Base-by-base conservation (phyloP, 2,888 invertebrate genomes). In the Lasioglossum malachurum region DNA sequence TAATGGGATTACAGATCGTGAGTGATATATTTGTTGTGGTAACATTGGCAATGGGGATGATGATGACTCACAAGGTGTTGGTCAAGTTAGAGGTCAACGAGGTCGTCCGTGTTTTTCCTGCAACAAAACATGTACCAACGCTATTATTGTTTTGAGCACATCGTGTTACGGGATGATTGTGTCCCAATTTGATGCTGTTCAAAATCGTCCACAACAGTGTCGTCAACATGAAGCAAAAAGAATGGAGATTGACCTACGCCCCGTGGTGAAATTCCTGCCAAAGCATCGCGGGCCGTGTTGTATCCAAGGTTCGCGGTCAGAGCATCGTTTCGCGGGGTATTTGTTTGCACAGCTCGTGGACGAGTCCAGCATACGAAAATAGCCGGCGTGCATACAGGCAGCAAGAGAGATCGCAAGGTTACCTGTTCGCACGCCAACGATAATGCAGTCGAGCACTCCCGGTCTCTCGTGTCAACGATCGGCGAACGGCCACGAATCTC, bases 261-360 rank as follows among this genome's bases (percentile, higher is more conserved):
- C 67, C 23, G 10, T 3, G 8, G 57, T 12, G 38, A 69, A 69
- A 69, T 69, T 69, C 69, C 23, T 69, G 10, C 19, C 69, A 23
- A 71, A 71, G n/a, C 41, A 44, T 57, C 57, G 12, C 53, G 8
- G 12, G 44, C 5, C 12, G 23, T 10, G 38, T 35, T 10, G 38
- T 35, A 19, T 31, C 16, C 27, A 75, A 78, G 64, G 64, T 41
- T 41, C 78, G 82, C 75, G 60, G 88, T 83, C 82, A 78, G 57
- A 57, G 75, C 80, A 85, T 84, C 90, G 82, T 89, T 90, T 80
- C 82, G 87, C 87, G 84, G 85, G 81, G 89, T 91, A 93, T 93
- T 93, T 93, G 92, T 93, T 93, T 92, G 93, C 92, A 90, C 89
- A 92, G 92, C 93, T 91, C 92, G 92, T 88, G 92, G 93, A 91